Evolutionary conservation across 1,140 invertebrate species (phyloP), one percentile per base, ranked within the genome.

Genomic region (Diabrotica undecimpunctata): DNA sequence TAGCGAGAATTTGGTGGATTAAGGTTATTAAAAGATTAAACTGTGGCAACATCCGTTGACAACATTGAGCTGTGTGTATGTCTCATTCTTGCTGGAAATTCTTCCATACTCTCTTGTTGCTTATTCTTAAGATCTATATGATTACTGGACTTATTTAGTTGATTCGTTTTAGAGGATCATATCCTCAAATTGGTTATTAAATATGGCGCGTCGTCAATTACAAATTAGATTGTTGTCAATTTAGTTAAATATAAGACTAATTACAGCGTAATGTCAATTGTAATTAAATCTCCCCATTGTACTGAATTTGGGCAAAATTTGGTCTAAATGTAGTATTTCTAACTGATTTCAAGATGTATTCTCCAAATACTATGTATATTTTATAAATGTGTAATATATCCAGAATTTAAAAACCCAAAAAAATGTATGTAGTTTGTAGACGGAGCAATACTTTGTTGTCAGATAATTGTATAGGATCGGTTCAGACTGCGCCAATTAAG

Each of bases 381-480:
- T 46, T 46, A 10, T 46, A 46, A 46, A 46, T 46, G 41, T 46
- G 41, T 46, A 46, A 46, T 46, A 46, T 46, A 46, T 35, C 14
- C 60, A 52, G 11, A 61, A 13, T 4, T 4, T 11, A 36, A 61
- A 61, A 58, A 58, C 7, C 9, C 12, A 51, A 9, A 52, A 52
- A 61, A 61, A 61, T 46, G 36, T 36, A 52, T 5, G 54, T n/a
- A 60, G 39, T 36, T 51, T 25, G 25, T 25, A 25, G 25, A 25
- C 25, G 25, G 25, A 25, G 25, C 25, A 25, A 25, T 25, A 25
- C 25, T 25, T 25, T 25, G 25, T 25, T 25, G 25, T 25, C 25
- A 25, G 25, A 25, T 25, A 25, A 25, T 25, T 25, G 25, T 25
- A 25, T 25, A 25, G 25, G 25, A 25, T 25, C 1, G 4, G 4